These are phyloP conservation scores for Machimus atricapillus DNA, from an alignment of 2,888 invertebrate species.

Conservation along the genomic window DNA sequence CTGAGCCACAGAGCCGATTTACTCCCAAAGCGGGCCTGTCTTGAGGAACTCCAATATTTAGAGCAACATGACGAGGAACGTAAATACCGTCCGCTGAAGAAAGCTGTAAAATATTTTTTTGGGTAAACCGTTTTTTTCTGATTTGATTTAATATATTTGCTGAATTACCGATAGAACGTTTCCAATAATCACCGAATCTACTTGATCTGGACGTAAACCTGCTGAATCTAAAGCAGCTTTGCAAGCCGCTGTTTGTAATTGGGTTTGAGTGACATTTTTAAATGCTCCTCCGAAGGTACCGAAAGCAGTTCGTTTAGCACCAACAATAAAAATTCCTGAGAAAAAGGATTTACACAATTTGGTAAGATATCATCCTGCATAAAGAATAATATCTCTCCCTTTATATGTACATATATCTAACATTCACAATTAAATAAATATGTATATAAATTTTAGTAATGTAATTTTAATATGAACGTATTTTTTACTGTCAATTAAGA, in stretches of 20 bases:
- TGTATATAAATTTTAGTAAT: too few species aligned
- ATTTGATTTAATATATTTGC: conserved; percentile 49
- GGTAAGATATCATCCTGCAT: not conserved
- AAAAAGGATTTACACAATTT: conserved; percentile 36
- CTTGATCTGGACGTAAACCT: conserved; percentile 81
- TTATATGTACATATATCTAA: too few species aligned
- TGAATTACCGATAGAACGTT: conserved; percentile 80
- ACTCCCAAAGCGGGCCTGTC: conserved; percentile 85
- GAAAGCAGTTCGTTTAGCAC: conserved; percentile 96
- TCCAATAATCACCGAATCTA: conserved; percentile 91
- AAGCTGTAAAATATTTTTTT: conserved; percentile 62
- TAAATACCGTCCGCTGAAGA: conserved; percentile 85
- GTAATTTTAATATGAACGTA: too few species aligned
- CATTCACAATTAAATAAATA: too few species aligned
- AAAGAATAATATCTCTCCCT: too few species aligned
- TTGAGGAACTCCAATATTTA: conserved; percentile 84
- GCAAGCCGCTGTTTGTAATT: conserved; percentile 82
- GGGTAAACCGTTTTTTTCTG: not conserved
- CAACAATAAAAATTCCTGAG: conserved; percentile 87
- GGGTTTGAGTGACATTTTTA: conserved; percentile 74
- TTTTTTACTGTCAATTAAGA: too few species aligned
- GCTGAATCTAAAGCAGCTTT: conserved; percentile 81
- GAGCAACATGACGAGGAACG: conserved; percentile 85
- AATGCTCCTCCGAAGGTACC: conserved; percentile 92
- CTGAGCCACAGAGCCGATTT: conserved; percentile 96